phyloP scores from a whole-genome alignment of 2,797 vertebrate genomes.

The Choloepus didactylus region DNA sequence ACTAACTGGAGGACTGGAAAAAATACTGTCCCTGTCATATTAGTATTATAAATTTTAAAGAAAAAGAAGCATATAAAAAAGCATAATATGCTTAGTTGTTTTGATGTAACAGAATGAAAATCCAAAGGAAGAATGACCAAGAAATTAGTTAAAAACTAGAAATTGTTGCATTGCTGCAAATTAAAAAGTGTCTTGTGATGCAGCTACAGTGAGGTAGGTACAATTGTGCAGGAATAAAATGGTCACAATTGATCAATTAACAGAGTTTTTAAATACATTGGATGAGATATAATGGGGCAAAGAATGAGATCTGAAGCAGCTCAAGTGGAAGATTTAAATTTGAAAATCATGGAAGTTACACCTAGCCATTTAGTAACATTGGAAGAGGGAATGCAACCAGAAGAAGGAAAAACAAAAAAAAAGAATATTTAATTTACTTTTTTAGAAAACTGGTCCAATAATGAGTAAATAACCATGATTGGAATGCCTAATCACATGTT shows the following conservation, averaged over 20 bases:
- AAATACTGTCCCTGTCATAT: neutral
- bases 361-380: neutral
- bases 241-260: neutral
- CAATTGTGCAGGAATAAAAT: neutral
- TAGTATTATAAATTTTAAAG: neutral
- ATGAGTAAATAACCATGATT: neutral
- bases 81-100: neutral
- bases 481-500: neutral
- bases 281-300: neutral
- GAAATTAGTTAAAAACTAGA: neutral
- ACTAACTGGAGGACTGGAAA: neutral
- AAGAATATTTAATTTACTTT: neutral
- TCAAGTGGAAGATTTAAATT: neutral
- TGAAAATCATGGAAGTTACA: neutral
- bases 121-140: neutral
- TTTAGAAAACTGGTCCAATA: neutral
- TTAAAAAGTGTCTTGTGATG: neutral
- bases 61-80: neutral
- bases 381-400: neutral
- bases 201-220: neutral
- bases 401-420: neutral
- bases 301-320: neutral
- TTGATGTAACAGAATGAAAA: neutral
- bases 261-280: neutral
- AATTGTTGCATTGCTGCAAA: neutral